Conservation (phyloP, 2,797 vertebrate species). For the Gouania willdenowi region DNA sequence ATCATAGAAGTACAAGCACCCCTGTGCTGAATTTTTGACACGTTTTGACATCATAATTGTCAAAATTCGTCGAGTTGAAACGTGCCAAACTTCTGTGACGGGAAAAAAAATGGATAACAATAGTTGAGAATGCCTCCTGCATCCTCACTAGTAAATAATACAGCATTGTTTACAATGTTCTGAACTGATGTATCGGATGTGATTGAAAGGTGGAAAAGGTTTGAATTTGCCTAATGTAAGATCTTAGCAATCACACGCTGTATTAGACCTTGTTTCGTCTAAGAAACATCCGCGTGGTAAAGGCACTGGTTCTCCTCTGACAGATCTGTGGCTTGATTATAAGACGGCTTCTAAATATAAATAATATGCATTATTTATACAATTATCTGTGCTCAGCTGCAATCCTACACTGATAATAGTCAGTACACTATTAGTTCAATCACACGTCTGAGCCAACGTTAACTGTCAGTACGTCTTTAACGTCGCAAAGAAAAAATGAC, state of each 20-base stretch:
- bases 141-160: slow-evolving; percentile 22
- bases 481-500: too few species aligned
- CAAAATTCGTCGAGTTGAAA: too few species aligned
- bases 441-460: too few species aligned
- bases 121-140: too few species aligned
- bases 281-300: slow-evolving; percentile 2
- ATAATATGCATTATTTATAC: slow-evolving; percentile 59
- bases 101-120: too few species aligned
- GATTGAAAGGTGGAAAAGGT: slow-evolving; percentile 16
- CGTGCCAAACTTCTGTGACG: too few species aligned
- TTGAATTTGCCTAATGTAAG: slow-evolving; percentile 7
- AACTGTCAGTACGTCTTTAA: too few species aligned
- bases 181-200: slow-evolving; percentile 2
- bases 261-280: slow-evolving; percentile 14
- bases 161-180: slow-evolving; percentile 10
- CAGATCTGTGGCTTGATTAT: slow-evolving; percentile 34
- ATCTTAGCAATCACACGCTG: slow-evolving; percentile 15
- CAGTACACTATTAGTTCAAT: slow-evolving; percentile 5
- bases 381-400: slow-evolving; percentile 29
- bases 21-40: too few species aligned
- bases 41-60: too few species aligned
- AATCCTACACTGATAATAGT: slow-evolving; percentile 12
- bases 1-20: too few species aligned
- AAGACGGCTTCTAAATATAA: slow-evolving; percentile 9
- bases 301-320: slow-evolving; percentile 2